A percentile compares a stretch with the other conserved stretches of the same genome.
Evolutionary conservation across 1,140 invertebrate species (phyloP).

Genomic region (Metopolophium dirhodum): DNA sequence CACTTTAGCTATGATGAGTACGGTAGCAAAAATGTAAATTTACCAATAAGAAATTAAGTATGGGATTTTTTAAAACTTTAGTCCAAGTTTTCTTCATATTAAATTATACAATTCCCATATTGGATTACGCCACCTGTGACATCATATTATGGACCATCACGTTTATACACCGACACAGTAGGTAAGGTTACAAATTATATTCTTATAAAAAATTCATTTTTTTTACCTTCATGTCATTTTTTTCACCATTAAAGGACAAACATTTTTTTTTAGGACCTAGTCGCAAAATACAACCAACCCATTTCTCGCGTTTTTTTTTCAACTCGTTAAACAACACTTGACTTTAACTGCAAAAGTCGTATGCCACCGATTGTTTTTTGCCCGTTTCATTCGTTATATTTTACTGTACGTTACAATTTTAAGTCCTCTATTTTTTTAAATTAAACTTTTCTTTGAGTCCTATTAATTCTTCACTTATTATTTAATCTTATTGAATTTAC

Average conservation of each 20-base stretch:
- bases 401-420: background rate
- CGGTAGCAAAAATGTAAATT: too few species aligned
- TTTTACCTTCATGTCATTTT: conserved; percentile 3
- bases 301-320: conserved; percentile 41
- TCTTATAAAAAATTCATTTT: background rate
- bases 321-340: conserved; percentile 55
- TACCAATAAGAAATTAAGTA: too few species aligned
- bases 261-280: background rate
- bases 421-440: background rate
- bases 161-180: background rate
- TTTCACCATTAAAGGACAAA: conserved; percentile 27
- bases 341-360: conserved; percentile 31
- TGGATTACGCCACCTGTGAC: background rate
- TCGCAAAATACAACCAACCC: conserved; percentile 27
- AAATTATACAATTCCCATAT: background rate
- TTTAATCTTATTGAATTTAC: background rate
- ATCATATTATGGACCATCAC: background rate
- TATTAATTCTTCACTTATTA: background rate
- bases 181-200: background rate
- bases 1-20: too few species aligned
- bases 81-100: too few species aligned
- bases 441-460: background rate
- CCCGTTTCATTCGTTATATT: conserved; percentile 19
- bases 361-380: conserved; percentile 34
- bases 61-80: background rate